Base-by-base conservation (phyloP, 2,888 invertebrate genomes). In the Morpho helenor region DNA sequence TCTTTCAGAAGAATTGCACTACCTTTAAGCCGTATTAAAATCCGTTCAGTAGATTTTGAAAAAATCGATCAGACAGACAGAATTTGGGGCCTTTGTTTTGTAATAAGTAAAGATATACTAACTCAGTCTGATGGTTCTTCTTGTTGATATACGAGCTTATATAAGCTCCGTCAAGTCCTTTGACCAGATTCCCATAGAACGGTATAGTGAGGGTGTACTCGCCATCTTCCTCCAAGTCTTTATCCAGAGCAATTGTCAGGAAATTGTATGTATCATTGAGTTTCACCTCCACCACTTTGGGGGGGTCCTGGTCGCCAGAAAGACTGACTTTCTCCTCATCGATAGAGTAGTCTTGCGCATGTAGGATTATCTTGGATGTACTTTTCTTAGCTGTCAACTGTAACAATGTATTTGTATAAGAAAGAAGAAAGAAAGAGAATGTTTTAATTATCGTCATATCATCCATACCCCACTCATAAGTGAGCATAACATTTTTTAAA, bases 141-240 rank as follows among this genome's bases (percentile, higher is more conserved):
- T 87, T 88, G 68, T 94, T 93, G 0, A 85, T 76, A 75, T 95
- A 96, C 55, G 91, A 92, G 72, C 95, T 95, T 47, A 93, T 91
- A 72, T 95, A 96, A 59, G 92, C 94, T 0, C 96, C 96, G 57
- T 93, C 92, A 63, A 96, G 81, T 0, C 93, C 93, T 8, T 91
- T 91, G 63, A 91, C 91, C 52, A 96, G 73, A 16, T 85, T 85
- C 0, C 94, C 95, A 9, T 77, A 79, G 71, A 94, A 95, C 0
- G 92, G 91, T 52, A 96, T 88, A 0, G 80, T 83, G 31, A 94
- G 72, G 16, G 91, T 87, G 68, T 93, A 94, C n/a, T 84, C 80
- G 51, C 89, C 75, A 0, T 82, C 84, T 40, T 83, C 76, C 4
- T 72, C 60, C 53, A 96, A 70, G 0, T 75, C 64, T 9, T 84